Evolutionary conservation across 2,113 vertebrate species (phyloP), one percentile per base, ranked within the genome.

Genomic region (Syngnathoides biaculeatus): DNA sequence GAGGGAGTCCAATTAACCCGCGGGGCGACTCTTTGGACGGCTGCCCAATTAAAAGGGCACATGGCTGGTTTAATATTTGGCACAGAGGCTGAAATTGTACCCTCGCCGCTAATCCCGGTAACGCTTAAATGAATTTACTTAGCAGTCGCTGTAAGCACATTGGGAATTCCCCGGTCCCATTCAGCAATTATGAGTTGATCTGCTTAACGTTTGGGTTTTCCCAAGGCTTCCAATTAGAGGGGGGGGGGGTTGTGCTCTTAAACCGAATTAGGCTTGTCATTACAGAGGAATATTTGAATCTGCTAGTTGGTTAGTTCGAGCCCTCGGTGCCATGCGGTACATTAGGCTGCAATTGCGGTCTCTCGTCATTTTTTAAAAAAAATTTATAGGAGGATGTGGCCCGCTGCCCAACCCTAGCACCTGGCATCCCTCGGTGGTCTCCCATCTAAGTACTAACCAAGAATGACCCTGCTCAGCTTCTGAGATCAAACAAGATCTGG

Each of bases 101-200:
- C 35, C 20, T 2, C 13, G 13, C 13, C 22, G 15, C 59, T 62
- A 62, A 62, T 62, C 39, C 39, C 9, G 38, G 58, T 13, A 5
- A 62, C n/a, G 22, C 22, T 43, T 43, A n/a, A 43, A 43, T 62
- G 59, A 14, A n/a, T 62, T 43, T 40, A 43, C 35, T 62, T 15
- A 43, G 39, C 39, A 43, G 39, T 39, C 12, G 39, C 39, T 24
- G 39, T 42, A 61, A 61, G 12, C 59, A 24, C 59, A 24, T 43
- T 42, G 42, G 39, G 10, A 42, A 43, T 42, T 22, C 35, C 24
- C 24, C 22, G 19, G 38, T 22, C 38, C 59, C 38, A 7, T 22
- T 61, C 11, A 8, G 38, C 38, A 42, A 39, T 61, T 61, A 61
- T 22, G 38, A 61, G 59, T 61, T n/a, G 58, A 60, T 40, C 35